Evolutionary conservation across 2,797 vertebrate species (phyloP).

Genomic region (Centroberyx gerrardi): DNA sequence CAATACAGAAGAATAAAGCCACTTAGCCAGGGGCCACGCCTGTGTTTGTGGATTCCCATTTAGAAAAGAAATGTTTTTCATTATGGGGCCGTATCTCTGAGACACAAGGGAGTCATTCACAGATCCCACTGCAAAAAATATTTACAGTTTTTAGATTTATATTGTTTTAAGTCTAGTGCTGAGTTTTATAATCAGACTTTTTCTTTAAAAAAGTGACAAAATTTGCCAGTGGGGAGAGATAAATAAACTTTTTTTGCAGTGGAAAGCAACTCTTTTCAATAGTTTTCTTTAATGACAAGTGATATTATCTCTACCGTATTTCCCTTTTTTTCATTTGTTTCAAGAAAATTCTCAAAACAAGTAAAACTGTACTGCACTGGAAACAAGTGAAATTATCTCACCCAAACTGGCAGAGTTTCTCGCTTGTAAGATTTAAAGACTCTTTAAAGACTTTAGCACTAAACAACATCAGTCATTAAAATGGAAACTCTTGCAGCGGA

Average conservation of each 20-base stretch:
- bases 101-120: constrained; percentile 12
- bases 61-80: constrained; percentile 64
- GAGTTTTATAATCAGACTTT: too few relatives aligned
- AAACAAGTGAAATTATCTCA: too few relatives aligned
- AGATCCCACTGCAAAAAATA: too few relatives aligned
- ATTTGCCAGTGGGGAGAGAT: neutral
- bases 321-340: too few relatives aligned
- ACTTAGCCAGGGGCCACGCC: constrained; percentile 47
- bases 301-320: too few relatives aligned
- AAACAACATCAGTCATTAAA: neutral
- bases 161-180: too few relatives aligned
- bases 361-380: too few relatives aligned
- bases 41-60: constrained; percentile 47
- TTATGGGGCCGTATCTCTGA: constrained; percentile 46
- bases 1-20: constrained; percentile 59
- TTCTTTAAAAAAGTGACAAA: too few relatives aligned
- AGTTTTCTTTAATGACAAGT: neutral
- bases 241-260: constrained; percentile 32
- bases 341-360: too few relatives aligned
- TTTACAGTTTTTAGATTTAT: too few relatives aligned
- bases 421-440: neutral
- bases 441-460: too few relatives aligned
- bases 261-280: neutral
- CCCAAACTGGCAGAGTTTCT: too few relatives aligned
- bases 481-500: neutral